Percentiles rank a stretch among this genome's conserved stretches.
These are phyloP conservation scores for Schizopygopsis pylzovi DNA, from an alignment of 2,797 vertebrate species.

Conservation along the genomic window DNA sequence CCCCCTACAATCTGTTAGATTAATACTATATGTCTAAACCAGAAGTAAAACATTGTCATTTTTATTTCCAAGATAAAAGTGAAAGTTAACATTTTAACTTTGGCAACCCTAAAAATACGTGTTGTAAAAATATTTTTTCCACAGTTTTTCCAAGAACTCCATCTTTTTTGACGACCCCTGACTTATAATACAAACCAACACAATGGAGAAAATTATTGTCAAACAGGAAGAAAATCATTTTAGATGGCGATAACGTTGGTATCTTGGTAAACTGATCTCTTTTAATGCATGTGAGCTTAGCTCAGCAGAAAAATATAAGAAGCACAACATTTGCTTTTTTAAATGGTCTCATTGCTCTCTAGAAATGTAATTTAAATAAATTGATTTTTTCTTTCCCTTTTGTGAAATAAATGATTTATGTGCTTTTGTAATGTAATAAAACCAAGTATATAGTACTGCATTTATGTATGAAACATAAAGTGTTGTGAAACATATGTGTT, in stretches of 20 bases:
- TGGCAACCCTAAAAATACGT: neutral
- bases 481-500: neutral
- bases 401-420: neutral
- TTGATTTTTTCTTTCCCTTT: neutral
- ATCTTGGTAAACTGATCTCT: neutral
- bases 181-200: neutral
- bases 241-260: neutral
- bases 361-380: neutral
- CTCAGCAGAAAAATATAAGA: neutral
- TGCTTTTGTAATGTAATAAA: neutral
- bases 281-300: neutral
- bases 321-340: neutral
- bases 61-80: neutral
- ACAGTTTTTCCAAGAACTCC: neutral
- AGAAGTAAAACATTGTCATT: neutral
- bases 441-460: neutral
- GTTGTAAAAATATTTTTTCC: neutral
- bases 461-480: neutral
- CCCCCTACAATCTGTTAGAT: neutral
- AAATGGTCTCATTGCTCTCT: neutral
- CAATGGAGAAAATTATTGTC: neutral
- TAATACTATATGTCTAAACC: neutral
- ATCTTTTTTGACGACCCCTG: neutral
- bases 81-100: neutral
- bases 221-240: neutral